Evolutionary conservation across 1,140 invertebrate genomes (phyloP).

Genomic region (Lethrus apterus): DNA sequence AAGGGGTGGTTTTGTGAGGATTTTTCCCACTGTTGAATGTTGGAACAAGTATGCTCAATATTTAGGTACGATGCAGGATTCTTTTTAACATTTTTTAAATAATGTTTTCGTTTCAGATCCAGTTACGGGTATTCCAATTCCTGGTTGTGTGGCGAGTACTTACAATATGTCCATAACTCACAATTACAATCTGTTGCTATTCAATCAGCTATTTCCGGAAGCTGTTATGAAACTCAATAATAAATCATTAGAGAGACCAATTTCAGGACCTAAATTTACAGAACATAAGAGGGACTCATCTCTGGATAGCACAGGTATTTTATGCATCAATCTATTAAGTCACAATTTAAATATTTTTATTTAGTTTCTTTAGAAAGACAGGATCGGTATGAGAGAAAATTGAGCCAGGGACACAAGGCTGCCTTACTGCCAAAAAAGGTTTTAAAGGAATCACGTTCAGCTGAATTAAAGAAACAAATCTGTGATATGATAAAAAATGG

Average conservation of each 20-base stretch:
- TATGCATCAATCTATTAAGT: not conserved
- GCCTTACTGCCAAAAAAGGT: constrained; percentile 27
- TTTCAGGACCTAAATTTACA: constrained; percentile 19
- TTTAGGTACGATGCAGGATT: constrained; percentile 45
- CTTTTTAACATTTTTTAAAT: constrained; percentile 9
- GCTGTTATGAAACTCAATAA: constrained; percentile 45
- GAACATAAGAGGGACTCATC: constrained; percentile 37
- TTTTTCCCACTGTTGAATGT: constrained; percentile 83
- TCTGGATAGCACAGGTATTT: constrained; percentile 18
- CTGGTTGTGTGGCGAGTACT: constrained; percentile 51
- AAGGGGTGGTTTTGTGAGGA: constrained; percentile 81
- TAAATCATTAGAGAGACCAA: constrained; percentile 41
- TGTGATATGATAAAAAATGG: constrained; percentile 36
- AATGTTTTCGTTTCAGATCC: constrained; percentile 47
- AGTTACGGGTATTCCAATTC: constrained; percentile 61
- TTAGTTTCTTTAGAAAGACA: constrained; percentile 24
- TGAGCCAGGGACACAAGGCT: constrained; percentile 49
- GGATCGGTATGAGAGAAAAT: constrained; percentile 52
- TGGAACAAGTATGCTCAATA: constrained; percentile 75
- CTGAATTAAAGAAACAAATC: constrained; percentile 33
- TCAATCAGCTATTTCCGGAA: constrained; percentile 67
- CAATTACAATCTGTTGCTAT: constrained; percentile 76
- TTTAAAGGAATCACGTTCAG: constrained; percentile 26
- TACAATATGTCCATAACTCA: constrained; percentile 52
- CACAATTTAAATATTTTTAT: not conserved